Evolutionary conservation across 2,797 vertebrate genomes (phyloP).

Genomic region (Muscicapa comitata): DNA sequence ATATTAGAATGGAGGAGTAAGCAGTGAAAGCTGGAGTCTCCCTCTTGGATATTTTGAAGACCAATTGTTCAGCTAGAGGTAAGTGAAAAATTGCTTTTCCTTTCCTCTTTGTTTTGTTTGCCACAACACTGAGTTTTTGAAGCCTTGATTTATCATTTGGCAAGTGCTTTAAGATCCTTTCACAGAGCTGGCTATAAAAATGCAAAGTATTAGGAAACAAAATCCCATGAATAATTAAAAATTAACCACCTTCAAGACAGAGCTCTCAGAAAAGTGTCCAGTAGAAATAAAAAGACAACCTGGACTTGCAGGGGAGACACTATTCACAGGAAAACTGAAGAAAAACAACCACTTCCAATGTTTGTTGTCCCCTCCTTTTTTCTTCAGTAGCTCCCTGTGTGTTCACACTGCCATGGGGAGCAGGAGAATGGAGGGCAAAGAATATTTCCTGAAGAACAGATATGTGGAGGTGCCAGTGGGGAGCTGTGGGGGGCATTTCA

Average conservation of each 20-base stretch:
- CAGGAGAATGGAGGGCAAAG: background rate
- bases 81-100: background rate
- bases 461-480: accelerated
- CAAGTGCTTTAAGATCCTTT: background rate
- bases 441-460: background rate
- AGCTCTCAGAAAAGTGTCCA: background rate
- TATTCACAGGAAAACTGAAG: background rate
- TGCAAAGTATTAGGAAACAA: background rate
- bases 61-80: background rate
- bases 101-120: background rate
- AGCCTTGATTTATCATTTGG: conserved; percentile 2
- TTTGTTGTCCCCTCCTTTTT: background rate
- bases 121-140: background rate
- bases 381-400: accelerated
- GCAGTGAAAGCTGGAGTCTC: background rate
- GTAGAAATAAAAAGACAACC: background rate
- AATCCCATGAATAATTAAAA: conserved; percentile 11
- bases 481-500: background rate
- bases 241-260: background rate
- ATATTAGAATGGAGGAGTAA: background rate
- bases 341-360: background rate
- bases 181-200: background rate
- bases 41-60: background rate
- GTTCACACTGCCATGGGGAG: background rate
- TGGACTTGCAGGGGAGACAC: too few relatives aligned